Conservation (phyloP, 2,113 vertebrate species). For the Nycticebus coucang region DNA sequence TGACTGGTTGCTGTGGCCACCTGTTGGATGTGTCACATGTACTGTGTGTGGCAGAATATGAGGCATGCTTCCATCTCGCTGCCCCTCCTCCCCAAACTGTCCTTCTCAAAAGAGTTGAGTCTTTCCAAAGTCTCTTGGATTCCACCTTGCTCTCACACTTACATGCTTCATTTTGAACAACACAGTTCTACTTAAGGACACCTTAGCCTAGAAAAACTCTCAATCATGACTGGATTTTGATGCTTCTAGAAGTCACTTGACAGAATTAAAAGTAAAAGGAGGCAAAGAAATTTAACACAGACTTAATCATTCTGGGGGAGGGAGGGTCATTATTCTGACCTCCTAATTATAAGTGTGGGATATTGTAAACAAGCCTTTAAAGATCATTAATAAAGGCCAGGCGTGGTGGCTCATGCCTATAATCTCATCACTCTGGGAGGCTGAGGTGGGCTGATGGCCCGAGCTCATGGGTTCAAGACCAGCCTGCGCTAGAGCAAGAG, state of each 20-base stretch:
- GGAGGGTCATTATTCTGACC: neutral
- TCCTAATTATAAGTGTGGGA: neutral
- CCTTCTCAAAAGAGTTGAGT: neutral
- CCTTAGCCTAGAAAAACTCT: neutral
- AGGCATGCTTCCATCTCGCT: neutral
- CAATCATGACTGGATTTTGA: conserved; percentile 11
- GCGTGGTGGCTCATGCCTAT: too few species aligned
- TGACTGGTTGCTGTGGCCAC: neutral
- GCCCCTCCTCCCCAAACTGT: neutral
- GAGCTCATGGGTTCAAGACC: too few species aligned
- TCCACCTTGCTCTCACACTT: neutral
- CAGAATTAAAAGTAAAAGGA: conserved; percentile 38
- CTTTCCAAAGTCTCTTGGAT: neutral
- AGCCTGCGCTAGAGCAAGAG: too few species aligned
- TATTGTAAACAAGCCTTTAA: conserved; percentile 19
- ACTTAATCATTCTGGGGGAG: neutral
- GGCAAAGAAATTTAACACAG: neutral
- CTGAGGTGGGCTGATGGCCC: too few species aligned
- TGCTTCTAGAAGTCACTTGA: neutral
- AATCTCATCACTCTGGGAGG: too few species aligned
- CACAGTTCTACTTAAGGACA: neutral
- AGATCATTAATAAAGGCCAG: neutral
- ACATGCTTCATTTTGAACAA: neutral
- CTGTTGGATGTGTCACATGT: neutral
- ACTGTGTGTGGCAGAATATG: neutral